Evolutionary conservation across 2,888 invertebrate species (phyloP), one percentile per base, ranked within the genome.

Genomic region (Drosophila peninsularis): DNA sequence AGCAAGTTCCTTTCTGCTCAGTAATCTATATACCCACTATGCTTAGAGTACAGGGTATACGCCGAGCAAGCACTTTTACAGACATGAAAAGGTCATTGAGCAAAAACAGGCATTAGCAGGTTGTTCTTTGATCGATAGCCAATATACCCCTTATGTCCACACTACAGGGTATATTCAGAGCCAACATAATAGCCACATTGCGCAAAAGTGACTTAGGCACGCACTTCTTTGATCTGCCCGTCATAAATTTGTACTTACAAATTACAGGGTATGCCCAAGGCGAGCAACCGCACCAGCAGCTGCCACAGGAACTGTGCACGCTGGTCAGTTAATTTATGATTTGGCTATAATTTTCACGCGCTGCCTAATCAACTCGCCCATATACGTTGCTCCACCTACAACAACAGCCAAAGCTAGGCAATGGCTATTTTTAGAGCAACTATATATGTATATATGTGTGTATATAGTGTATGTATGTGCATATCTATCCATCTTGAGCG

Each of bases 281-380:
- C n/a, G 3, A 36, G 41, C 49, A 60, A 30, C 27, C 14, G 30
- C 5, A 17, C 21, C 21, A 9, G 19, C 19, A 19, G 0, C 7
- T 27, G 39, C 39, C 27, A 34, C 62, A 58, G 58, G 58, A 71
- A 56, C 55, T 62, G 24, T n/a, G 42, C 58, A 34, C 24, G 30
- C 14, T 44, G 66, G 49, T 69, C 53, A 32, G 58, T 42, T 65
- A 67, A 80, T 82, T 82, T 73, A 82, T 82, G 70, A 63, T 60
- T 68, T 56, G 60, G 72, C 67, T 71, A 77, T 84, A 63, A 81
- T 77, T 81, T 83, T 77, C 66, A 65, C 63, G 62, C 57, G 55
- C 50, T 34, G 58, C 17, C 60, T 61, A 74, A 74, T 62, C 55
- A 69, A 65, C 54, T 62, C 45, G 56, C 27, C 61, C 74, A 69